These are phyloP conservation scores for Macroramphosus scolopax DNA, from an alignment of 2,797 vertebrate species.

Conservation along the genomic window DNA sequence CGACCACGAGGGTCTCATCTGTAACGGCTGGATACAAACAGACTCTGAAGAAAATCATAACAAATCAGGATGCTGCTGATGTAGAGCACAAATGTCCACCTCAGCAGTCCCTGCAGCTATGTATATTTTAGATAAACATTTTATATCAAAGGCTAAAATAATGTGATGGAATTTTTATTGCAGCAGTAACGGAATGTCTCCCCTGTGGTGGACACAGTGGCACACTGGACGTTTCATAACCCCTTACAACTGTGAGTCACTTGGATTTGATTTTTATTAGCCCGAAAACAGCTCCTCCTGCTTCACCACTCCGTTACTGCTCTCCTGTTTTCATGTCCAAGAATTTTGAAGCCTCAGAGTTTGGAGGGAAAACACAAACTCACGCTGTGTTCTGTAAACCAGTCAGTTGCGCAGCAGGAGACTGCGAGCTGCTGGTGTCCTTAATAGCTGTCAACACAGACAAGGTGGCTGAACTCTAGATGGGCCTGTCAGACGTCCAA, in stretches of 20 bases:
- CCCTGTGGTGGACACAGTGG: background rate
- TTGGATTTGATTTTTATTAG: too few species aligned
- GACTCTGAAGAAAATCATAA: too few species aligned
- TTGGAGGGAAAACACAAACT: conserved; percentile 18
- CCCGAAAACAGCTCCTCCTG: background rate
- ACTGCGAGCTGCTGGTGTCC: conserved; percentile 49
- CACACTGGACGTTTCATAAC: too few species aligned
- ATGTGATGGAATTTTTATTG: background rate
- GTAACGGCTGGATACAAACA: too few species aligned
- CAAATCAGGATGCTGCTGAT: too few species aligned
- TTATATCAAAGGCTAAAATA: too few species aligned
- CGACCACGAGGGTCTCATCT: too few species aligned
- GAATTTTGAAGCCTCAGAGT: conserved; percentile 15
- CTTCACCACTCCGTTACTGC: background rate
- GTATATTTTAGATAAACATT: too few species aligned
- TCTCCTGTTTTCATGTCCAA: conserved; percentile 13
- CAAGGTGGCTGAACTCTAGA: conserved; percentile 63
- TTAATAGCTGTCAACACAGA: conserved; percentile 67
- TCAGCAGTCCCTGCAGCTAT: too few species aligned
- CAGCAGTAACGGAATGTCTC: background rate
- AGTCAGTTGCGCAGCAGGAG: conserved; percentile 47
- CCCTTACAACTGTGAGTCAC: too few species aligned
- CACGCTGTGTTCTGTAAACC: conserved; percentile 31
- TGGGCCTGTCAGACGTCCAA: conserved; percentile 63
- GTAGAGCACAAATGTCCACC: too few species aligned